A percentile compares a stretch with the other conserved stretches of the same genome.
Conservation (phyloP, 2,113 vertebrate species). For the Nothobranchius furzeri region DNA sequence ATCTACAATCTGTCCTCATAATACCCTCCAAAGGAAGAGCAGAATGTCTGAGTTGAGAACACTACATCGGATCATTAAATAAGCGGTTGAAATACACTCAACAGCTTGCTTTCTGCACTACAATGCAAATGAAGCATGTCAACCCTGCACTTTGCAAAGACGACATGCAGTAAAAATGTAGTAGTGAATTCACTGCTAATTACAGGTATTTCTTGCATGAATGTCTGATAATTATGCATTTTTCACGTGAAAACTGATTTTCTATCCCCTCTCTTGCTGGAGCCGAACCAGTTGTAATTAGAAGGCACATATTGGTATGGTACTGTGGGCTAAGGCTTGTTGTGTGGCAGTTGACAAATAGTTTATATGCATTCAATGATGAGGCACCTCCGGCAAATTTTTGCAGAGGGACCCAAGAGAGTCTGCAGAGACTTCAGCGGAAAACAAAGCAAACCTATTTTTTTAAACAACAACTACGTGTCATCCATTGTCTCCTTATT, state of each 20-base stretch:
- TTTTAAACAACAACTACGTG: conserved; percentile 3
- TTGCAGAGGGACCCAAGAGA: conserved; percentile 21
- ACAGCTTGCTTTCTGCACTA: no score
- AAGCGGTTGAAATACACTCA: no score
- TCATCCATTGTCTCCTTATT: conserved; percentile 9
- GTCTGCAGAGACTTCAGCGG: conserved; percentile 7
- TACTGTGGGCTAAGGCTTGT: not conserved
- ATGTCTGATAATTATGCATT: not conserved
- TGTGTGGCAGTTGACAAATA: conserved; percentile 30
- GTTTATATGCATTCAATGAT: conserved; percentile 19
- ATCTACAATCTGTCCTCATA: no score
- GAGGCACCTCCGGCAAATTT: conserved; percentile 21
- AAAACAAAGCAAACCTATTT: conserved; percentile 20
- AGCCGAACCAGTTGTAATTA: not conserved
- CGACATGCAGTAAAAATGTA: not conserved
- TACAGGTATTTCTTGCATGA: no score
- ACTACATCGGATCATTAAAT: no score
- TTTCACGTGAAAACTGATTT: not conserved
- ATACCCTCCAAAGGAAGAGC: no score
- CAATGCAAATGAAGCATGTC: no score
- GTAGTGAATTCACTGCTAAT: not conserved
- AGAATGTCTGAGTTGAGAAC: no score
- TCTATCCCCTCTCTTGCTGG: not conserved
- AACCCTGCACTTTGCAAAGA: not conserved
- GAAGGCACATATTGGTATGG: not conserved